phyloP scores from a whole-genome alignment of 2,797 vertebrate genomes.

The Acrocephalus scirpaceus region DNA sequence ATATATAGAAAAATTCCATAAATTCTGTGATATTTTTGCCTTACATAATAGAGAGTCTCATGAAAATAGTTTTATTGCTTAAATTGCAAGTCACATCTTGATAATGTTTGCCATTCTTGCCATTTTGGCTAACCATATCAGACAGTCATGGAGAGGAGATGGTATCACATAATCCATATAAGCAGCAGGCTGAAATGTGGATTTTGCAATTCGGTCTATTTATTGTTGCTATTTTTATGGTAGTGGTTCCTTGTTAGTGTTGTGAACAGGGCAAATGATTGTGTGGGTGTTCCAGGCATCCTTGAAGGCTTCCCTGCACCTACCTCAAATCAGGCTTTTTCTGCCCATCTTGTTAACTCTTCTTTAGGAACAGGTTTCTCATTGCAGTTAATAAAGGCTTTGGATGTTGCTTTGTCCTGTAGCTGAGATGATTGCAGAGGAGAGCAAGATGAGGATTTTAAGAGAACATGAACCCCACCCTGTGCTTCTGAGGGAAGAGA shows the following conservation, averaged over 20 bases:
- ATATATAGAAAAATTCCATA: not conserved
- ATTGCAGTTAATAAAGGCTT: not conserved
- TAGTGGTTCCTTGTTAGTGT: not conserved
- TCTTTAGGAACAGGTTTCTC: not conserved
- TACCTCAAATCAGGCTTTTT: not conserved
- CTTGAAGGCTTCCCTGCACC: not conserved
- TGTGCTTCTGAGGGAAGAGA: not conserved
- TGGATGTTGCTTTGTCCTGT: not conserved
- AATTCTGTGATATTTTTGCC: not conserved
- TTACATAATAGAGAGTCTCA: not conserved
- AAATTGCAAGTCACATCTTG: not conserved
- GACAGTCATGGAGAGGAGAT: not conserved
- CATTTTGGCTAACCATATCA: not conserved
- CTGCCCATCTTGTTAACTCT: not conserved
- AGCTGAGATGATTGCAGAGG: not conserved
- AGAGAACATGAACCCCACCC: not conserved
- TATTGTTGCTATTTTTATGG: not conserved
- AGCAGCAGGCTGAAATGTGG: not conserved
- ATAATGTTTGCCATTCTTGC: not conserved
- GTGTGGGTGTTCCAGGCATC: not conserved
- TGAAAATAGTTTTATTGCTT: not conserved
- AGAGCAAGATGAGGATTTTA: not conserved
- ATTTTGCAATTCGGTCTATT: not conserved
- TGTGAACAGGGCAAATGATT: not conserved
- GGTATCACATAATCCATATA: not conserved